A percentile compares a stretch with the other conserved stretches of the same genome.
Evolutionary conservation across 2,113 vertebrate species (phyloP).

Genomic region (Pedetes capensis): DNA sequence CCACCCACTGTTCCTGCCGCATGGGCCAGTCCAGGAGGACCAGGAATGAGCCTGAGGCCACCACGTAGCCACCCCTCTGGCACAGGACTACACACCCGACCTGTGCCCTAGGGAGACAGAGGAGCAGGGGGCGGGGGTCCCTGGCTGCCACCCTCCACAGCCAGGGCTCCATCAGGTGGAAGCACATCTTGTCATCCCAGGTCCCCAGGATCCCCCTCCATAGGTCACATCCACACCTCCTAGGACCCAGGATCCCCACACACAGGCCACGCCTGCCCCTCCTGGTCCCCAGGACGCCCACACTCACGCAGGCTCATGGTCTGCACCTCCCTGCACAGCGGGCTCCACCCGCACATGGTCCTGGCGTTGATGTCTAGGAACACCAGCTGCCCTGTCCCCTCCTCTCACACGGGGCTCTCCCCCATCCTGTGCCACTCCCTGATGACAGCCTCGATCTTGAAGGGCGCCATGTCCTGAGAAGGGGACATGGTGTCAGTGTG

Average conservation of each 20-base stretch:
- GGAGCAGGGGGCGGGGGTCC: neutral
- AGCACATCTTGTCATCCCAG: too few relatives aligned
- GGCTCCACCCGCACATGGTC: constrained; percentile 88
- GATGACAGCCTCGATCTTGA: constrained; percentile 87
- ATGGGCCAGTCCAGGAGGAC: too few relatives aligned
- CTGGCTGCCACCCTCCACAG: too few relatives aligned
- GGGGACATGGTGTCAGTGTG: neutral
- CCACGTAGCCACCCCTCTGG: constrained; percentile 77
- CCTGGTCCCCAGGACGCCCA: too few relatives aligned
- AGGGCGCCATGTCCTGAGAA: constrained; percentile 82
- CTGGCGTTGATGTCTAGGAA: constrained; percentile 88
- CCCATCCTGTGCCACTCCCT: constrained; percentile 84
- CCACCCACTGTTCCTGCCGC: too few relatives aligned
- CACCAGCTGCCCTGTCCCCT: constrained; percentile 84
- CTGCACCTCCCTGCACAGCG: constrained; percentile 82
- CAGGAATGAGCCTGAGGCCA: constrained; percentile 82
- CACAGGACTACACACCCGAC: constrained; percentile 82
- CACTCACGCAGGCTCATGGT: constrained; percentile 84
- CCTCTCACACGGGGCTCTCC: constrained; percentile 92
- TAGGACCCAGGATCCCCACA: neutral
- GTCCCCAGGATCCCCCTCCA: too few relatives aligned
- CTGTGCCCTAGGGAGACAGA: constrained; percentile 68
- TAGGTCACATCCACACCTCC: too few relatives aligned
- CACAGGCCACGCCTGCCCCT: too few relatives aligned
- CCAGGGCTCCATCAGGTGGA: neutral